A percentile compares a stretch with the other conserved stretches of the same genome.
Evolutionary conservation across 1,140 invertebrate species (phyloP).

Genomic region (Sarcophaga bullata): DNA sequence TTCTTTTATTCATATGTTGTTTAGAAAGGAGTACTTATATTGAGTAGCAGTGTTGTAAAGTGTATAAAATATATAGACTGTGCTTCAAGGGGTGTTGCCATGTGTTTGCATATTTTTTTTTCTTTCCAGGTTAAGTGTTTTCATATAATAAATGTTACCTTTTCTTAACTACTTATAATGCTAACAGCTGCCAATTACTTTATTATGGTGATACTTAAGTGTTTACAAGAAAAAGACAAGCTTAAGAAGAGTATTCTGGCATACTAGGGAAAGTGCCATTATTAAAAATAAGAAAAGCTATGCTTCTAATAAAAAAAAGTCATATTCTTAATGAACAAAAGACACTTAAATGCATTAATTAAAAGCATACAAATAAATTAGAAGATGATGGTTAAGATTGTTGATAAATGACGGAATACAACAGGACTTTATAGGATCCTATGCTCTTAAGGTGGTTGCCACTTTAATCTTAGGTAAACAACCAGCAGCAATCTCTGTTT

Average conservation of each 20-base stretch:
- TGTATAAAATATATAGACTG: neutral
- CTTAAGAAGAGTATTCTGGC: neutral
- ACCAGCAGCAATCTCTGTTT: too few relatives aligned
- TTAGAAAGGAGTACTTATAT: neutral
- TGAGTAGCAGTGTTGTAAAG: neutral
- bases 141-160: conserved; percentile 8
- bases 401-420: too few relatives aligned
- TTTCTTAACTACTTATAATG: neutral
- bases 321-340: too few relatives aligned
- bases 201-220: neutral
- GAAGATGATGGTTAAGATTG: too few relatives aligned
- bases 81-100: neutral
- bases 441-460: too few relatives aligned
- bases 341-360: too few relatives aligned
- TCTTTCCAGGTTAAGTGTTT: conserved; percentile 41
- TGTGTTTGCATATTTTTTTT: neutral
- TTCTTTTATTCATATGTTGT: neutral
- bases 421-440: too few relatives aligned
- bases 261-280: too few relatives aligned
- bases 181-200: conserved; percentile 29
- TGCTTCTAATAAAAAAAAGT: too few relatives aligned
- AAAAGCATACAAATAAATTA: too few relatives aligned
- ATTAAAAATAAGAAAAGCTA: too few relatives aligned
- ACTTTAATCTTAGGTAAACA: too few relatives aligned
- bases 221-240: neutral